Percentiles rank a stretch among this genome's conserved stretches.
These are phyloP conservation scores for Drosophila neocordata DNA, from an alignment of 1,140 invertebrate species.

Conservation along the genomic window DNA sequence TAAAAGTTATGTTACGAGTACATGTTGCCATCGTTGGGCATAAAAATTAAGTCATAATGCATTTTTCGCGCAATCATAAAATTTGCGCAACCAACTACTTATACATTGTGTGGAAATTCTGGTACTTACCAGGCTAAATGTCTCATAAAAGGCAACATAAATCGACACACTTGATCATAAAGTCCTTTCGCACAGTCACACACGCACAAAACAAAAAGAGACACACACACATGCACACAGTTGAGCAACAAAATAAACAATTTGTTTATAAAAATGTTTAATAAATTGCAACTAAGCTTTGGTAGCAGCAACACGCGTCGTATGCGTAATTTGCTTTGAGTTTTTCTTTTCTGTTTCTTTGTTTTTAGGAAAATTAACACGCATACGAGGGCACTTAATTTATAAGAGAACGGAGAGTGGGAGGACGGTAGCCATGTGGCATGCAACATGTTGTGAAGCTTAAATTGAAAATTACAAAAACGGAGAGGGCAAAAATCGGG, in stretches of 20 bases:
- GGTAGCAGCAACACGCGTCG: constrained; percentile 36
- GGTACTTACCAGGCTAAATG: constrained; percentile 17
- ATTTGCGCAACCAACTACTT: constrained; percentile 19
- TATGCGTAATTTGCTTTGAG: constrained; percentile 64
- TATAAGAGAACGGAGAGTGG: constrained; percentile 41
- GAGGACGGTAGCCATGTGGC: constrained; percentile 41
- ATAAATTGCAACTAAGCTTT: constrained; percentile 74
- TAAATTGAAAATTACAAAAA: constrained; percentile 79
- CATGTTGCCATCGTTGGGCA: constrained; percentile 38
- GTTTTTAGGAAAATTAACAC: constrained; percentile 64
- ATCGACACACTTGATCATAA: constrained; percentile 68
- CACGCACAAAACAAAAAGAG: neutral
- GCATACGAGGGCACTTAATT: constrained; percentile 74
- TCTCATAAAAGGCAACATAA: constrained; percentile 67
- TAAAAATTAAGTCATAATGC: constrained; percentile 78
- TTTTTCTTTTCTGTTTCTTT: constrained; percentile 28
- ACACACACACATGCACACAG: neutral
- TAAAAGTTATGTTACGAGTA: constrained; percentile 60
- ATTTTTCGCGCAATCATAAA: constrained; percentile 60
- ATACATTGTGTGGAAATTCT: constrained; percentile 49
- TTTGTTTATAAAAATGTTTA: constrained; percentile 65
- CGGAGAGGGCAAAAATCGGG: neutral
- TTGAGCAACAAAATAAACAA: constrained; percentile 72
- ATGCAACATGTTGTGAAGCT: constrained; percentile 76
- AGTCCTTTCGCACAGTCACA: constrained; percentile 25